Conservation (phyloP, 2,113 vertebrate genomes). For the Chrysemys picta region DNA sequence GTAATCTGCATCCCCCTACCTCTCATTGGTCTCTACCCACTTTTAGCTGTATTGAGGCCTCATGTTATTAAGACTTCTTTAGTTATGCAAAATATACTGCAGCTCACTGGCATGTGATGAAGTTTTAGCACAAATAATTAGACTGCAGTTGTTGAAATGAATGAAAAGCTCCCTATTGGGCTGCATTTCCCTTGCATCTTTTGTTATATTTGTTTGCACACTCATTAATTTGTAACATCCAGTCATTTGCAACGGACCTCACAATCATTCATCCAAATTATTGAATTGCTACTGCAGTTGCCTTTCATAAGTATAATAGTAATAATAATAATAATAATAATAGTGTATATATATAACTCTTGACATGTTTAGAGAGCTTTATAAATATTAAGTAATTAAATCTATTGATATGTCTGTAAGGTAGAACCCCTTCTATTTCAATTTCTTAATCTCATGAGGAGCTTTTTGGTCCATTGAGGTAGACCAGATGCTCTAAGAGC, state of each 20-base stretch:
- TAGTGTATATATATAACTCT: neutral
- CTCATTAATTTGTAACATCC: neutral
- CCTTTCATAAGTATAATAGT: neutral
- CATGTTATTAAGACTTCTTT: neutral
- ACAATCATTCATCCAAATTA: neutral
- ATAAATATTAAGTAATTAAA: neutral
- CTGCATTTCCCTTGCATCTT: neutral
- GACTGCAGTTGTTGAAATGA: neutral
- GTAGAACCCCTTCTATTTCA: neutral
- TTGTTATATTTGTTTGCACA: neutral
- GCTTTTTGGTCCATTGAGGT: neutral
- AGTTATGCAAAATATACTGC: neutral
- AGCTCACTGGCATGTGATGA: neutral
- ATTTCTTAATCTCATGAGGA: neutral
- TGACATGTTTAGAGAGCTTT: neutral
- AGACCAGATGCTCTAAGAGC: neutral
- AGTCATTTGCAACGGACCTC: neutral
- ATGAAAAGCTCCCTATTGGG: neutral
- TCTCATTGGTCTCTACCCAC: neutral
- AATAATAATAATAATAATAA: neutral
- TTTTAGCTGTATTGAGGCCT: neutral
- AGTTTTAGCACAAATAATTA: neutral
- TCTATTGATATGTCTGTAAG: neutral
- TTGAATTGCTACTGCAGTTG: neutral
- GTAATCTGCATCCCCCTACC: neutral